phyloP scores from a whole-genome alignment of 2,888 invertebrate species.

The Drosophila borealis region DNA sequence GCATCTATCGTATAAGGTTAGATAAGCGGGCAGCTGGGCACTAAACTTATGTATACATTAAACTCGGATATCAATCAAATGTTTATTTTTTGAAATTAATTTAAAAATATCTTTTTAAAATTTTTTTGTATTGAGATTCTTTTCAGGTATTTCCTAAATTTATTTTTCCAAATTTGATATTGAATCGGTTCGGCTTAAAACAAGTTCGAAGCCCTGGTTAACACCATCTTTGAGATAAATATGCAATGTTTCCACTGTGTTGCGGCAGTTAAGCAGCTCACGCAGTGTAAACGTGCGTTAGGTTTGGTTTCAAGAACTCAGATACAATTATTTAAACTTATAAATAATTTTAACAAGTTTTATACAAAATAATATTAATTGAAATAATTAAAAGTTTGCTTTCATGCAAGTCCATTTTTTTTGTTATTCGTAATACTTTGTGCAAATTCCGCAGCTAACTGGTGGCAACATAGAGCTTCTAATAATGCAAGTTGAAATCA shows the following conservation, averaged over 20 bases:
- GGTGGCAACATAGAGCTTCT: conserved; percentile 34
- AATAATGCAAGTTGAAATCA: conserved; percentile 24
- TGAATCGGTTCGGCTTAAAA: too few relatives aligned
- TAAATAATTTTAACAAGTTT: conserved; percentile 2
- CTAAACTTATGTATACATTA: too few relatives aligned
- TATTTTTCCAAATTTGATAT: too few relatives aligned
- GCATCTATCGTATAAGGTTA: too few relatives aligned
- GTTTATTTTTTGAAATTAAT: too few relatives aligned
- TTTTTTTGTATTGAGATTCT: too few relatives aligned
- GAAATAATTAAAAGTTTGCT: conserved; percentile 1
- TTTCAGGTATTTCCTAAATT: too few relatives aligned
- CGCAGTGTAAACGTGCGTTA: neutral
- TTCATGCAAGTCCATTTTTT: conserved; percentile 39
- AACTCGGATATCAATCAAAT: too few relatives aligned
- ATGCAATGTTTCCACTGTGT: conserved; percentile 1
- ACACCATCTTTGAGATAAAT: too few relatives aligned
- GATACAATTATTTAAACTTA: neutral
- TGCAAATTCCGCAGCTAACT: conserved; percentile 79
- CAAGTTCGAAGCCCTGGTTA: too few relatives aligned
- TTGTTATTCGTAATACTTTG: conserved; percentile 25
- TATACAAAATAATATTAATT: conserved; percentile 7
- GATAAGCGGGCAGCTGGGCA: too few relatives aligned
- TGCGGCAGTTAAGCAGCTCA: neutral
- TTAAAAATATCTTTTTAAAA: too few relatives aligned
- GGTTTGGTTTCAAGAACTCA: neutral